Evolutionary conservation across 2,888 invertebrate species (phyloP).

Genomic region (Lamellibrachia columna): DNA sequence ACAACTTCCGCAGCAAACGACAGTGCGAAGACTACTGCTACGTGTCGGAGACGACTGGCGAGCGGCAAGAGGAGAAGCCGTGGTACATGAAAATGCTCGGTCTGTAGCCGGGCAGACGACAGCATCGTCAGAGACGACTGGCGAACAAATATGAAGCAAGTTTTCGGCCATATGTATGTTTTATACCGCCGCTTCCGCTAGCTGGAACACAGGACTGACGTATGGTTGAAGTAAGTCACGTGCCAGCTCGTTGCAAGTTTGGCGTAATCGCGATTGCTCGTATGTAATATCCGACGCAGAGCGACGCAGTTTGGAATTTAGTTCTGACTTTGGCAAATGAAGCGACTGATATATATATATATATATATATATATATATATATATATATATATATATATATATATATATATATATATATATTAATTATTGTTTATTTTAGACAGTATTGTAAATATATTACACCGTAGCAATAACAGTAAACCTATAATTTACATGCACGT

Average conservation of each 20-base stretch:
- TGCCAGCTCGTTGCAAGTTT: background rate
- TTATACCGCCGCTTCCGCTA: background rate
- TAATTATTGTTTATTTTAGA: background rate
- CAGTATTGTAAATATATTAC: background rate
- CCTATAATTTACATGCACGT: too few relatives aligned
- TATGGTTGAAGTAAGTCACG: background rate
- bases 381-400: too few relatives aligned
- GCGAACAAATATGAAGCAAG: too few relatives aligned
- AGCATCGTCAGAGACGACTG: too few relatives aligned
- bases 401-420: background rate
- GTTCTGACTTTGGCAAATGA: background rate
- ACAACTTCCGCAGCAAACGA: slow-evolving; percentile 36
- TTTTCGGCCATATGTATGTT: background rate
- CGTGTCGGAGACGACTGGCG: slow-evolving; percentile 16
- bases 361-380: too few relatives aligned
- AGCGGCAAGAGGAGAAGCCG: slow-evolving; percentile 21
- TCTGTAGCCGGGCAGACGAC: background rate
- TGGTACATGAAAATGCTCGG: slow-evolving; percentile 29
- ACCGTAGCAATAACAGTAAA: background rate
- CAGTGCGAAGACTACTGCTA: slow-evolving; percentile 31
- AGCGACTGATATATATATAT: background rate
- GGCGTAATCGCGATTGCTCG: background rate
- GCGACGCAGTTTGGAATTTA: background rate
- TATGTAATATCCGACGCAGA: background rate
- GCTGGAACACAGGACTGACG: background rate